Percentiles rank a stretch among this genome's conserved stretches.
These are phyloP conservation scores for Scolanthus callimorphus DNA, from an alignment of 92 coral and sea anemone genomes.

Conservation along the genomic window DNA sequence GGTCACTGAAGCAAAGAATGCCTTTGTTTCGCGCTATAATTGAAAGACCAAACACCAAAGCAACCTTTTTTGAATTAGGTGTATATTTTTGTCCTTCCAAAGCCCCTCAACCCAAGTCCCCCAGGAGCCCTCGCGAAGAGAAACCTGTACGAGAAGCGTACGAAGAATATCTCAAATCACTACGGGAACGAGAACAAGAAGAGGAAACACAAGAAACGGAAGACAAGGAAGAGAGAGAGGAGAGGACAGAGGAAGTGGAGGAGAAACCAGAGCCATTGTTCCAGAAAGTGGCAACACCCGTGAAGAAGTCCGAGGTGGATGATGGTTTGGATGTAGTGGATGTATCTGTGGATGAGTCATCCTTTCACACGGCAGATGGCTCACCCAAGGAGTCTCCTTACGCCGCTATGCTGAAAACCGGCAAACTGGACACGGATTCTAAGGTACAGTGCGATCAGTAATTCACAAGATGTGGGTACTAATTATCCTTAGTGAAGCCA, in stretches of 20 bases:
- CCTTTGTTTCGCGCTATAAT: no score
- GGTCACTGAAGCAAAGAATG: no score
- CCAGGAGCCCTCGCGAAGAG: conserved; percentile 31
- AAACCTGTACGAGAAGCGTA: conserved; percentile 58
- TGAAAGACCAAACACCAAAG: no score
- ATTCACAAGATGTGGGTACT: neutral
- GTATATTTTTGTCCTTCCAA: no score
- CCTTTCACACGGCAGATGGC: conserved; percentile 92
- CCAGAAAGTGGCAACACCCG: no score
- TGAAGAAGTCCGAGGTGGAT: no score
- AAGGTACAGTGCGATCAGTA: conserved; percentile 26
- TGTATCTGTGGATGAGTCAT: conserved; percentile 2
- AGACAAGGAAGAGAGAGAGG: conserved; percentile 7
- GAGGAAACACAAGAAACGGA: conserved; percentile 2
- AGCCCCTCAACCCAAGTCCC: conserved; percentile 11
- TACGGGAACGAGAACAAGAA: conserved; percentile 38
- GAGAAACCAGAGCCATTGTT: conserved; percentile 3
- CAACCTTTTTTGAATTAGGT: no score
- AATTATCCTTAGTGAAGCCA: no score
- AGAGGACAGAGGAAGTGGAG: conserved; percentile 33
- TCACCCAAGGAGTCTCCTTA: conserved; percentile 53
- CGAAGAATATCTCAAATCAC: conserved; percentile 67
- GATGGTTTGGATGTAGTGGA: neutral
- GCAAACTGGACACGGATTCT: conserved; percentile 79
- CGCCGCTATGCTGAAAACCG: conserved; percentile 65